Base-by-base conservation (phyloP, 1,140 invertebrate genomes). In the Dinothrombium tinctorium region DNA sequence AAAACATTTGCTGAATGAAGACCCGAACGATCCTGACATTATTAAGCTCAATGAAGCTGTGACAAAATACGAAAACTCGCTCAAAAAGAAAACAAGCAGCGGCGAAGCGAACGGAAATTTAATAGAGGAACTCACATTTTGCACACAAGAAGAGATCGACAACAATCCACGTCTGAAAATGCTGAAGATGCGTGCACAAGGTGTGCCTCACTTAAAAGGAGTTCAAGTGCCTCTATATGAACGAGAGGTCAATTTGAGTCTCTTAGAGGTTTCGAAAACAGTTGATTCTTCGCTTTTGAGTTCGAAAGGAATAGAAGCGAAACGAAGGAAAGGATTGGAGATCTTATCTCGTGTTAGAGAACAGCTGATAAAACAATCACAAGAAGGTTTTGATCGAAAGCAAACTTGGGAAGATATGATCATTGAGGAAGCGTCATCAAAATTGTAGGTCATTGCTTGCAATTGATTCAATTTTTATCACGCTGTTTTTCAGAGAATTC, bases 351-450 rank as follows among this genome's bases (percentile, higher is more conserved):
- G 56, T 42, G 42, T 61, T 6, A 47, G 59, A 22, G 55, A 62
- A 43, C 51, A 57, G 42, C 54, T 64, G 9, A 56, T 64, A 22
- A 61, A 61, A 42, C 59, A 67, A 15, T 69, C 68, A 51, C 56
- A 65, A 43, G 28, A 19, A 12, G 57, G 60, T 37, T 54, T 61
- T 5, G 53, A 63, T 17, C 61, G 66, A 47, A 63, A 66, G 56
- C 66, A 52, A 53, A 51, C 37, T 54, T 62, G 56, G 7, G 59
- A 68, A 41, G 68, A 73, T 53, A 59, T 74, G 9, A 61, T 74
- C 7, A 54, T 61, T 38, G 72, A 74, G 54, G 70, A 73, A 37
- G 63, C 64, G 44, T 61, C 72, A 35, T 66, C 69, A 25, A 65
- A 19, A 69, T 50, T 66, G 73, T 45, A 62, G 64, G 68, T 70